Evolutionary conservation across 1,140 invertebrate genomes (phyloP).

Genomic region (Drosophila nasuta): DNA sequence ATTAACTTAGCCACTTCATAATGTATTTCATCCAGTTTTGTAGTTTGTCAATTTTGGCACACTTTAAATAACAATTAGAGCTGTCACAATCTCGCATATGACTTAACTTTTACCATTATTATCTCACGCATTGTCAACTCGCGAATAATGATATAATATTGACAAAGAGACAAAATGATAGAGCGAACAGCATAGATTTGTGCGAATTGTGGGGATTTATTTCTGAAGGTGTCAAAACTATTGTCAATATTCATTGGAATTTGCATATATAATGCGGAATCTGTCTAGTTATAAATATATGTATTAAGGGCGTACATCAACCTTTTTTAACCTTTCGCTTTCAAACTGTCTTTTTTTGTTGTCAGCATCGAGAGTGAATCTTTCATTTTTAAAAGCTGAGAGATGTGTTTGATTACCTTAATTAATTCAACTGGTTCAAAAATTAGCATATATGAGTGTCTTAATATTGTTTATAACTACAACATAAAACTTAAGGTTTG

Average conservation of each 20-base stretch:
- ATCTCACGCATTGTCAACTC: constrained; percentile 18
- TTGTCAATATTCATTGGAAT: constrained; percentile 26
- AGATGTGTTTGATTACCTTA: constrained; percentile 12
- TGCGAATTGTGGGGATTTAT: constrained; percentile 31
- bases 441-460: background rate
- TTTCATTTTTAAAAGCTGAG: background rate
- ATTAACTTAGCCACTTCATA: constrained; percentile 23
- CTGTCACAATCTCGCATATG: constrained; percentile 22
- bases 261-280: constrained; percentile 6
- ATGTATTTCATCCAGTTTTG: constrained; percentile 17
- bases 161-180: constrained; percentile 16
- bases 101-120: constrained; percentile 29
- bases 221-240: constrained; percentile 31
- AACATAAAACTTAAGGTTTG: background rate
- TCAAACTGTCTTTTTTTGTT: constrained; percentile 19
- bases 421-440: constrained; percentile 18
- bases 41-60: constrained; percentile 19
- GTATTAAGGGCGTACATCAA: constrained; percentile 6
- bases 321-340: constrained; percentile 23
- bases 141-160: constrained; percentile 36
- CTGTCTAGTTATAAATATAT: constrained; percentile 8
- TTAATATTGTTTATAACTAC: background rate
- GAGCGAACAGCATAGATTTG: constrained; percentile 36
- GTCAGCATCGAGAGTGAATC: constrained; percentile 9
- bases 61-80: constrained; percentile 23